phyloP scores from a whole-genome alignment of 1,140 invertebrate species.

The Heliconius hermathena region DNA sequence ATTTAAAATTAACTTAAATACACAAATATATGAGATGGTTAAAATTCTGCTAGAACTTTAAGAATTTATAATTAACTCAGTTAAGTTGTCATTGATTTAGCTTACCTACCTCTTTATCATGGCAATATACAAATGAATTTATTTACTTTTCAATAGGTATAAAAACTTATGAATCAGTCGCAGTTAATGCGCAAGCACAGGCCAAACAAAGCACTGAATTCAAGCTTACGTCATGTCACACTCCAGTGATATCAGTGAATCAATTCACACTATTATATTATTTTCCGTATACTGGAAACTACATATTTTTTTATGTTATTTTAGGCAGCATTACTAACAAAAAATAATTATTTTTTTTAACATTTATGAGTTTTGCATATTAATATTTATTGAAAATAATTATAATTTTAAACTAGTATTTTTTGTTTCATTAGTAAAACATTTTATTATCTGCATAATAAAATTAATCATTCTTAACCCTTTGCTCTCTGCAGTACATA shows the following conservation, averaged over 20 bases:
- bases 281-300: conserved; percentile 20
- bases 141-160: background rate
- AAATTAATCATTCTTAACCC: too few relatives aligned
- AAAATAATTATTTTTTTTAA: background rate
- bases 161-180: conserved; percentile 38
- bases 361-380: too few relatives aligned
- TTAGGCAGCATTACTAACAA: background rate
- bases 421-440: too few relatives aligned
- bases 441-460: too few relatives aligned
- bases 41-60: too few relatives aligned
- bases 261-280: conserved; percentile 22
- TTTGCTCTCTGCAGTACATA: too few relatives aligned
- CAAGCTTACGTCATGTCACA: conserved; percentile 40
- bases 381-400: too few relatives aligned
- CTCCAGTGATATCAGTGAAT: conserved; percentile 15
- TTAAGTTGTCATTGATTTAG: background rate
- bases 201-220: conserved; percentile 27
- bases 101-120: too few relatives aligned
- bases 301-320: conserved; percentile 19
- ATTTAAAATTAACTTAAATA: too few relatives aligned
- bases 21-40: too few relatives aligned
- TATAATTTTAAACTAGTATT: too few relatives aligned
- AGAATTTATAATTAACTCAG: background rate
- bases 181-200: conserved; percentile 34
- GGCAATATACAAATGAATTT: background rate